Base-by-base conservation (phyloP, 2,888 invertebrate genomes). In the Cyrtodaria siliqua region DNA sequence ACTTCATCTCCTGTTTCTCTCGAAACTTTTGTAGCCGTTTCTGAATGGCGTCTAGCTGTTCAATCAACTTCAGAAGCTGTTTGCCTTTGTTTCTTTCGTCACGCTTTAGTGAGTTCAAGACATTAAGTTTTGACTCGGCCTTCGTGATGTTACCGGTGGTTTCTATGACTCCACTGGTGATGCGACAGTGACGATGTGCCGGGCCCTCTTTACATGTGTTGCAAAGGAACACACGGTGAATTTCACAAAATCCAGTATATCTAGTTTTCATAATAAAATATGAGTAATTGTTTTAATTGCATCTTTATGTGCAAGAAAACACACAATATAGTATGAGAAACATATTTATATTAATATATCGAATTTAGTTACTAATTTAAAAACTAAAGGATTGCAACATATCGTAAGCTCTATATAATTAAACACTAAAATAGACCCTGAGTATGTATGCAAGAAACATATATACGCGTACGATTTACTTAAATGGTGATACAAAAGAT, bases 41-140 rank as follows among this genome's bases (percentile, higher is more conserved):
- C 50, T 77, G 76, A 40, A 80, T 77, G 12, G 18, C 38, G 33
- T 77, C 75, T 62, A 80, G 56, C 49, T 80, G 80, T 53, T 77
- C 70, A n/a, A 80, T 67, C n/a, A 77, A 24, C 24, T 70, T 70
- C 2, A 77, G 38, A 26, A 79, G 33, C 38, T 73, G 71, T 38
- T 72, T 70, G 50, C 79, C 79, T 29, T 70, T 55, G 33, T 61
- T 73, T n/a, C 77, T 56, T 49, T 80, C 80, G 38, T 80, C 63
- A 8, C 76, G 60, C 27, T 68, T 69, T 18, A 80, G 71, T 3
- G 62, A 62, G 59, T 80, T 73, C 2, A 80, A 55, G 2, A 63
- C 70, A 40, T 69, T 73, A 2, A 80, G 55, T 49, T 70, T 80
- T 3, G 76, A 70, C 55, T 80, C 80, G 0, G 76, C 72, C 47